Evolutionary conservation across 2,888 invertebrate species (phyloP).

Genomic region (Sarcophaga rosellei): DNA sequence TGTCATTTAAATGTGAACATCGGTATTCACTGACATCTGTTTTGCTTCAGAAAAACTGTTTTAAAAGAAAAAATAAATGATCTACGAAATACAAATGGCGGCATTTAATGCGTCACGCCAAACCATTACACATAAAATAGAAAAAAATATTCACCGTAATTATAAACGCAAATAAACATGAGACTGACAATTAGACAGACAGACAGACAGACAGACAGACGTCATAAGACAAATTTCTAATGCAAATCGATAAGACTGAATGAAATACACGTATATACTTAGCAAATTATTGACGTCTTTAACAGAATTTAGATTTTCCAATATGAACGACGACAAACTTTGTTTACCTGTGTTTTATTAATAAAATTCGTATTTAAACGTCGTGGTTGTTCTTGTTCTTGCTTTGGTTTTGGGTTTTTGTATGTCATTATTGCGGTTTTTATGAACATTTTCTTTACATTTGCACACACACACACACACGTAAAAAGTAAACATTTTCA

Average conservation of each 20-base stretch:
- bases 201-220: not conserved
- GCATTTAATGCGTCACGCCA: too few relatives aligned
- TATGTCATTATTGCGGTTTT: too few relatives aligned
- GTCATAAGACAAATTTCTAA: not conserved
- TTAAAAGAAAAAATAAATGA: too few relatives aligned
- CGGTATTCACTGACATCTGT: too few relatives aligned
- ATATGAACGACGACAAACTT: not conserved
- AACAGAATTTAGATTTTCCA: not conserved
- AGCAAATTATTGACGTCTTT: not conserved
- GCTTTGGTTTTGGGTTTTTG: not conserved
- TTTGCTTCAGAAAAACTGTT: too few relatives aligned
- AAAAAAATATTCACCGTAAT: not conserved
- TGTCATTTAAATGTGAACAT: too few relatives aligned
- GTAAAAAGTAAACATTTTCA: not conserved
- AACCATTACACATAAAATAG: too few relatives aligned
- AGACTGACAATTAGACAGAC: not conserved
- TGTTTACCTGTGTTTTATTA: constrained; percentile 1
- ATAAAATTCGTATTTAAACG: not conserved
- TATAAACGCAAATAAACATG: not conserved
- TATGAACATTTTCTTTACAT: too few relatives aligned
- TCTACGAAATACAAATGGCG: too few relatives aligned
- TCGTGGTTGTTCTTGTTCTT: not conserved
- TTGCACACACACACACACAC: not conserved
- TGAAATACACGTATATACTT: not conserved
- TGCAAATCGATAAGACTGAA: constrained; percentile 9